Conservation (phyloP, 2,797 vertebrate species). For the Crocidura indochinensis region DNA sequence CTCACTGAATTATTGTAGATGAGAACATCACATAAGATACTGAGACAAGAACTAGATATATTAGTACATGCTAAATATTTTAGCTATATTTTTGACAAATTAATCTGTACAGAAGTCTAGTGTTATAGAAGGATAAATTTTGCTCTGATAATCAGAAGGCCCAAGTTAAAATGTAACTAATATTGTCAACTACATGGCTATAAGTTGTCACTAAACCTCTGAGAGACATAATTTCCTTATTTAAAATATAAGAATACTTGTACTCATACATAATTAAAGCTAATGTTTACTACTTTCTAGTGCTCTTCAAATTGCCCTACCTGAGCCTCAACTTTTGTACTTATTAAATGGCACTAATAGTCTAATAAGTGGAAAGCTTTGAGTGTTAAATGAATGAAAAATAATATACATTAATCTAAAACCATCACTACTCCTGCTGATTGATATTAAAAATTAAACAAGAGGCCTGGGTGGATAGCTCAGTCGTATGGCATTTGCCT, state of each 20-base stretch:
- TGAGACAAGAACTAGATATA: not conserved
- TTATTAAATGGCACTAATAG: not conserved
- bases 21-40: not conserved
- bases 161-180: not conserved
- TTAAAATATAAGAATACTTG: conserved; percentile 41
- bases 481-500: too few species aligned
- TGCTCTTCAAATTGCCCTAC: not conserved
- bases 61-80: not conserved
- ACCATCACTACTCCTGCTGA: too few species aligned
- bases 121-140: not conserved
- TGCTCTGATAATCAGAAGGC: not conserved
- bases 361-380: not conserved
- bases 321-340: conserved; percentile 25
- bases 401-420: not conserved
- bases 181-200: conserved; percentile 4
- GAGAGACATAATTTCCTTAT: conserved; percentile 38
- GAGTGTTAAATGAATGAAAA: conserved; percentile 26
- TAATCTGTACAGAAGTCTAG: conserved; percentile 39
- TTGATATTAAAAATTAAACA: too few species aligned
- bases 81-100: conserved; percentile 35
- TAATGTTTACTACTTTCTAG: conserved; percentile 29
- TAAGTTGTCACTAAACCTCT: conserved; percentile 14
- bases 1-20: not conserved
- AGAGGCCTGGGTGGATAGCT: too few species aligned
- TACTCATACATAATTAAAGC: conserved; percentile 11